These are phyloP conservation scores for Trichomalopsis sarcophagae DNA, from an alignment of 1,140 invertebrate genomes.

Conservation along the genomic window DNA sequence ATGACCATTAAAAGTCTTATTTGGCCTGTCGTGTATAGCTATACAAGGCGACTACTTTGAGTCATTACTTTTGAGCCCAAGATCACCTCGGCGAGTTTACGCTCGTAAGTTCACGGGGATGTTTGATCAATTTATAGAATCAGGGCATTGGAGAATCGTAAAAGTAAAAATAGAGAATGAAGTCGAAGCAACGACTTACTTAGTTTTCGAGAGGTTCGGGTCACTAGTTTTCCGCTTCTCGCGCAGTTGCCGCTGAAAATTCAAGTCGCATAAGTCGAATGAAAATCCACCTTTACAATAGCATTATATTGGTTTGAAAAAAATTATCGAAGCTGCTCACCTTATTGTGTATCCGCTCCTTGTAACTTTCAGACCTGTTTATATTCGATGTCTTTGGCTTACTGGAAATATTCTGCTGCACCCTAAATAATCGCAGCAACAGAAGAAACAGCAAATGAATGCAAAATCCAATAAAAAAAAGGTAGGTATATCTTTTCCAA, in stretches of 20 bases:
- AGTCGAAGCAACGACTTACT: slow-evolving; percentile 72
- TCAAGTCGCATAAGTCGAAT: slow-evolving; percentile 49
- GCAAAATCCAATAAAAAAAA: not conserved
- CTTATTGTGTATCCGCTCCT: slow-evolving; percentile 78
- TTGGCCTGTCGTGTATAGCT: not conserved
- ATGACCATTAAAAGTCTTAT: not conserved
- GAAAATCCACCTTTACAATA: no score
- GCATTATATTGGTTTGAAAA: slow-evolving; percentile 41
- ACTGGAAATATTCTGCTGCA: slow-evolving; percentile 75
- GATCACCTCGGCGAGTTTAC: not conserved
- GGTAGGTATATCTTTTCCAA: not conserved
- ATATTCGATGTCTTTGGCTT: slow-evolving; percentile 77
- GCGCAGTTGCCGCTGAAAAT: slow-evolving; percentile 79
- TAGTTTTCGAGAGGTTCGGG: slow-evolving; percentile 83
- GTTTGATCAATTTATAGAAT: slow-evolving; percentile 26
- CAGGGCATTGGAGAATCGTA: slow-evolving; percentile 3
- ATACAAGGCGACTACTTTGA: not conserved
- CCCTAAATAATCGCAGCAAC: slow-evolving; percentile 60
- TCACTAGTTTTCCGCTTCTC: slow-evolving; percentile 84
- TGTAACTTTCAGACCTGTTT: slow-evolving; percentile 80
- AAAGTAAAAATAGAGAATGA: slow-evolving; percentile 44
- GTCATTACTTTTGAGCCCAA: slow-evolving; percentile 11
- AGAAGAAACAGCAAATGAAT: slow-evolving; percentile 58
- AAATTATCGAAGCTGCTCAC: slow-evolving; percentile 64
- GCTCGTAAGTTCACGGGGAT: slow-evolving; percentile 11